A percentile compares a stretch with the other conserved stretches of the same genome.
Conservation (phyloP, 2,888 invertebrate genomes). For the Dusona sp. region DNA sequence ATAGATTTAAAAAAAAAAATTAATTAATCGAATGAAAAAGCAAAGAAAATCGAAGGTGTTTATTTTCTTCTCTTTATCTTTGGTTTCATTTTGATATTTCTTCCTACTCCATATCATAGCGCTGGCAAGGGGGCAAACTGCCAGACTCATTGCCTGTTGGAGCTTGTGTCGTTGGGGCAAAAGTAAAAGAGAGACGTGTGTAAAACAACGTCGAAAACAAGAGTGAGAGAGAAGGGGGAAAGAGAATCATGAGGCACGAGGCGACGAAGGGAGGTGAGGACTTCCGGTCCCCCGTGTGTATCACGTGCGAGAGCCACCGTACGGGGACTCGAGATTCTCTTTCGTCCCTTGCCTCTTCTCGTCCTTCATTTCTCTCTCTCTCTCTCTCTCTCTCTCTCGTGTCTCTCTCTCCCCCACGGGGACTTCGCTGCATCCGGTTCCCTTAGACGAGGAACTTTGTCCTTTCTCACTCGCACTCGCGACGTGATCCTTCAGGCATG, state of each 20-base stretch:
- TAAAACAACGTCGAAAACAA: conserved; percentile 68
- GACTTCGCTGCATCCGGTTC: conserved; percentile 66
- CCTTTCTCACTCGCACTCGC: conserved; percentile 59
- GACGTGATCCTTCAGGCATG: conserved; percentile 61
- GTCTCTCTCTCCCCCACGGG: conserved; percentile 36
- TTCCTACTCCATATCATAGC: conserved; percentile 47
- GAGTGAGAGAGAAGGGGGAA: conserved; percentile 73
- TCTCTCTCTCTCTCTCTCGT: conserved; percentile 53
- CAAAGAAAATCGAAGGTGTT: no score
- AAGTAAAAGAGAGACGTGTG: conserved; percentile 64
- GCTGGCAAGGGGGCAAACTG: conserved; percentile 64
- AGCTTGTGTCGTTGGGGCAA: conserved; percentile 68
- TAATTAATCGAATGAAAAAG: no score
- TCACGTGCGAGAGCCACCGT: conserved; percentile 84
- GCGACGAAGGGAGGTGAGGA: conserved; percentile 76
- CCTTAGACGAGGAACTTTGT: conserved; percentile 64
- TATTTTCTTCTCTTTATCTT: neutral
- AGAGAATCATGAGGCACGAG: conserved; percentile 68
- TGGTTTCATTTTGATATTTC: neutral
- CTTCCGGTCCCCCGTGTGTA: conserved; percentile 84
- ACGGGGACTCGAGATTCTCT: conserved; percentile 79
- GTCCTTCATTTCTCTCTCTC: conserved; percentile 59
- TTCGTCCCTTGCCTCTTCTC: conserved; percentile 53
- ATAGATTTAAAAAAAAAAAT: neutral
- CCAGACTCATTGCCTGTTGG: conserved; percentile 76